Base-by-base conservation (phyloP, 1,140 invertebrate species). In the Drosophila guanche region DNA sequence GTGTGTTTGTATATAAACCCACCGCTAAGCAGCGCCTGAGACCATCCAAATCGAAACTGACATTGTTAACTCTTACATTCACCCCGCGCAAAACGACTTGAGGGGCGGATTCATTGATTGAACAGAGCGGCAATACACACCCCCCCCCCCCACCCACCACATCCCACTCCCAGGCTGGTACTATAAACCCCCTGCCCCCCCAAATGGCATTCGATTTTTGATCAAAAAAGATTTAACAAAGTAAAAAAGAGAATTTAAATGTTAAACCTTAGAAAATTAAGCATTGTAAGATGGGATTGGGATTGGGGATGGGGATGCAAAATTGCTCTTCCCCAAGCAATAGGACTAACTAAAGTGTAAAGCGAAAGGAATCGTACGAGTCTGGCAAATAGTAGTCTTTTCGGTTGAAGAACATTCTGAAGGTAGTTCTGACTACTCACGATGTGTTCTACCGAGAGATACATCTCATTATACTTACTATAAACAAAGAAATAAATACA, bases 1-100 rank as follows among this genome's bases (percentile, higher is more conserved):
- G 41, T 41, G 27, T 16, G 12, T 67, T 29, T 71, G 67, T 52
- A 41, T 12, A 20, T 67, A 25, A 66, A 62, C 79, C 79, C 79
- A 75, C 76, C 66, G 76, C 66, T 63, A 76, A 29, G 29, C 61
- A 66, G 53, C 50, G 54, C 50, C 56, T 50, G 43, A 69, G 16
- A 29, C 66, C 56, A 76, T 83, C 78, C 83, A 88, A 88, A 88
- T 88, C 84, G 83, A 88, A 76, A 86, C 83, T 88, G 63, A 88
- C 83, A 88, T 88, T 88, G 53, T 88, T 88, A 83, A 72, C 83
- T 88, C 74, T 88, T 88, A 88, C 83, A 88, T 88, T 88, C 83
- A 88, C 83, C 84, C 83, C 71, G 83, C 75, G 58, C 16, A 20
- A 73, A 62, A 78, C 50, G 61, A 78, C 48, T 66, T 65, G 27